A percentile compares a stretch with the other conserved stretches of the same genome.
These are phyloP conservation scores for Eufriesea mexicana DNA, from an alignment of 1,140 invertebrate species.

Conservation along the genomic window DNA sequence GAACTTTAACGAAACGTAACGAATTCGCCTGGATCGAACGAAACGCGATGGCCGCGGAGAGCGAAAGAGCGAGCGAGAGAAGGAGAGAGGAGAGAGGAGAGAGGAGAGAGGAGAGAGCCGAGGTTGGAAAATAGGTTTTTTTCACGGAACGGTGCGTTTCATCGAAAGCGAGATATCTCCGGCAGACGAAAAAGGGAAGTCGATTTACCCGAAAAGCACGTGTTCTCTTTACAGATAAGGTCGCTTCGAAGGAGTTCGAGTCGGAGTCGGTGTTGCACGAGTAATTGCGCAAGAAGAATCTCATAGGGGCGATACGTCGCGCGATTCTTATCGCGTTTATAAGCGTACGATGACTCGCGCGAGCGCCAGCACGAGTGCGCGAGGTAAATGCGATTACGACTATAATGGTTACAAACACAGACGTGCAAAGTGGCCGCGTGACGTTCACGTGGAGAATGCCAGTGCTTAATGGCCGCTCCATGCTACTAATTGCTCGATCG, in stretches of 20 bases:
- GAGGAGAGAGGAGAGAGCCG: too few species aligned
- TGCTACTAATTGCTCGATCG: slow-evolving; percentile 67
- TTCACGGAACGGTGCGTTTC: too few species aligned
- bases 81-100: too few species aligned
- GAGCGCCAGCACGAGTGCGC: slow-evolving; percentile 1
- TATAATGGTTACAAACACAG: slow-evolving; percentile 22
- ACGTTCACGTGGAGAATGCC: slow-evolving; percentile 41
- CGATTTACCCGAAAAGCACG: too few species aligned
- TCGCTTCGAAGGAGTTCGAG: not conserved
- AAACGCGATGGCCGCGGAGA: not conserved
- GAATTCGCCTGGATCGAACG: not conserved
- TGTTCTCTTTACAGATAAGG: not conserved
- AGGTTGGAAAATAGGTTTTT: too few species aligned
- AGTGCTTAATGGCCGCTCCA: slow-evolving; percentile 56
- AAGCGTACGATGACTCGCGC: not conserved
- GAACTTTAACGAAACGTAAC: too few species aligned
- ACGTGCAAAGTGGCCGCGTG: slow-evolving; percentile 23
- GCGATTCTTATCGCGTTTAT: slow-evolving; percentile 24
- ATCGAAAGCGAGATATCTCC: too few species aligned
- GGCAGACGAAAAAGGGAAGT: too few species aligned
- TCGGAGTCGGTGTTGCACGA: not conserved
- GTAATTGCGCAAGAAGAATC: slow-evolving; percentile 5
- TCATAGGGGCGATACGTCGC: not conserved
- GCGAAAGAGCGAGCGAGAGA: too few species aligned
- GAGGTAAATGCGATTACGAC: slow-evolving; percentile 41